Conservation (phyloP, 2,888 invertebrate genomes). For the Clusia tigrina region DNA sequence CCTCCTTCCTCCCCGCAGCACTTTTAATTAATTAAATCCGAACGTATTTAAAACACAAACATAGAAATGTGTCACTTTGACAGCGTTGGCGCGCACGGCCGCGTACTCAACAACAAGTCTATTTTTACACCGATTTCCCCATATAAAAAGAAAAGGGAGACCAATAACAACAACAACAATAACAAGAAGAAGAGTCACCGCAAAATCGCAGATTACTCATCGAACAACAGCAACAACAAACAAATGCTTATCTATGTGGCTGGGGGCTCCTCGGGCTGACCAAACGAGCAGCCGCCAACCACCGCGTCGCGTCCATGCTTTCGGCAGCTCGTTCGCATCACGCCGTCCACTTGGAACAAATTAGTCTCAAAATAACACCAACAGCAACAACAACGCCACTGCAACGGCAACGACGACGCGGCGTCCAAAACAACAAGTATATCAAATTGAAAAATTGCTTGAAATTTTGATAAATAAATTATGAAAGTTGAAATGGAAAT, state of each 20-base stretch:
- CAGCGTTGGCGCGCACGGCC: too few relatives aligned
- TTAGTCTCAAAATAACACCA: neutral
- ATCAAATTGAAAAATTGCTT: neutral
- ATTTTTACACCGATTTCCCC: neutral
- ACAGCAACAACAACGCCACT: neutral
- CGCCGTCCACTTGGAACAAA: constrained; percentile 1
- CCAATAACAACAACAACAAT: neutral
- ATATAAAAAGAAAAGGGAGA: neutral
- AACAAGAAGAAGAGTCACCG: neutral
- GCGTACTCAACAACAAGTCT: neutral
- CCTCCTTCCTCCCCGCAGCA: neutral
- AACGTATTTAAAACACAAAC: neutral
- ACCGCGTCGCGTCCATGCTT: neutral
- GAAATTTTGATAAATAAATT: too few relatives aligned
- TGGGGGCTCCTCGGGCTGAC: neutral
- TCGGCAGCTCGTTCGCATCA: neutral
- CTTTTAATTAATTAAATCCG: too few relatives aligned
- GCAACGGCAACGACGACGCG: too few relatives aligned
- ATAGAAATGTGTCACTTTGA: neutral
- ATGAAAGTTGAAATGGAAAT: too few relatives aligned
- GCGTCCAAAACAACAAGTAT: neutral
- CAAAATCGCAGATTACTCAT: neutral
- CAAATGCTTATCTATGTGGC: neutral
- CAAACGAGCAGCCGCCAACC: neutral
- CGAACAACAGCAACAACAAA: neutral